Percentiles rank a stretch among this genome's conserved stretches.
Conservation (phyloP, 2,888 invertebrate genomes). For the Drosophila planitibia region DNA sequence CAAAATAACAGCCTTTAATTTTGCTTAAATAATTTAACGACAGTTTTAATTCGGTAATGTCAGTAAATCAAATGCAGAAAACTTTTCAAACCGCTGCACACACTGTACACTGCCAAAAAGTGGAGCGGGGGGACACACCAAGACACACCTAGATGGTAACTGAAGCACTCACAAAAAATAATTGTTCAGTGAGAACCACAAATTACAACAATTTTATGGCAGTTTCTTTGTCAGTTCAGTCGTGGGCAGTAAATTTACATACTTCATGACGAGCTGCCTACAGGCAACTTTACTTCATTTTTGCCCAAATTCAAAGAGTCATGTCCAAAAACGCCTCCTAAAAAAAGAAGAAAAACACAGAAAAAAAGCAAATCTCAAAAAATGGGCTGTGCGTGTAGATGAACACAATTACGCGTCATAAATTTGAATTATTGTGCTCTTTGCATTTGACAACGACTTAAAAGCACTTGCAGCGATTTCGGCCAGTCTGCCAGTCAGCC, state of each 20-base stretch:
- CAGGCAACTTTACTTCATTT: conserved; percentile 71
- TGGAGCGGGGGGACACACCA: not conserved
- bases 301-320: conserved; percentile 60
- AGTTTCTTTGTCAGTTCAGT: conserved; percentile 62
- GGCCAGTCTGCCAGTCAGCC: conserved; percentile 56
- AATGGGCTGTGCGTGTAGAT: conserved; percentile 70
- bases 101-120: conserved; percentile 11
- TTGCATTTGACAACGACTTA: conserved; percentile 81
- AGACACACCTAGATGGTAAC: conserved; percentile 41
- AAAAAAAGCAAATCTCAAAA: conserved; percentile 38
- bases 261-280: conserved; percentile 70
- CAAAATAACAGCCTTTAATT: conserved; percentile 27
- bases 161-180: conserved; percentile 50
- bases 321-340: not conserved
- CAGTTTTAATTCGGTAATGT: conserved; percentile 45
- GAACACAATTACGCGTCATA: conserved; percentile 81
- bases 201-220: conserved; percentile 76
- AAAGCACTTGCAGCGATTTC: conserved; percentile 81
- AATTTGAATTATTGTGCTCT: conserved; percentile 81
- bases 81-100: conserved; percentile 54
- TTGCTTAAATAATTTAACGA: conserved; percentile 59
- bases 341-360: conserved; percentile 8
- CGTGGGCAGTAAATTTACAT: conserved; percentile 72
- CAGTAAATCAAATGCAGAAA: conserved; percentile 76
- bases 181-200: conserved; percentile 73